Evolutionary conservation across 2,888 invertebrate genomes (phyloP).

Genomic region (Priocnemis perturbator): DNA sequence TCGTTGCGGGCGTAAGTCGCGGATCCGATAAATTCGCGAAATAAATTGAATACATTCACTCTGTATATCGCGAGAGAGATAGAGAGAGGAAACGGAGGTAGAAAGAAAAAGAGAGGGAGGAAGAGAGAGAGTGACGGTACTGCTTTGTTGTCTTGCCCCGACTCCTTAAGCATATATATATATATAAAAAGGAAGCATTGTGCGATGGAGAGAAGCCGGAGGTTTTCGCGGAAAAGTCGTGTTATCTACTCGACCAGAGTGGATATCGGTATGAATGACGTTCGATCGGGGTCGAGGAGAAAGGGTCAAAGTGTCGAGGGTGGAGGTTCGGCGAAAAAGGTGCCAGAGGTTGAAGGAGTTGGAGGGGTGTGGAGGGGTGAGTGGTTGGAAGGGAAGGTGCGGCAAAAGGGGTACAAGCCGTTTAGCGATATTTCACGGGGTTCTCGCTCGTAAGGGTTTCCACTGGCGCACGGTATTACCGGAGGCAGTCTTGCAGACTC

Average conservation of each 20-base stretch:
- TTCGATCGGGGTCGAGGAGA: conserved; percentile 13
- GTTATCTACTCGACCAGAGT: conserved; percentile 24
- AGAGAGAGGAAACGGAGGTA: no score
- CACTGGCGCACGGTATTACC: conserved; percentile 67
- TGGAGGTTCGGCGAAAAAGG: conserved; percentile 17
- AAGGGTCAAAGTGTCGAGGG: conserved; percentile 19
- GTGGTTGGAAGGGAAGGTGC: not conserved
- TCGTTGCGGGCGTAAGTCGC: no score
- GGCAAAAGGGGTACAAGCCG: conserved; percentile 56
- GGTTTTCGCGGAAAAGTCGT: conserved; percentile 4
- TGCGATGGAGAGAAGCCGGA: no score
- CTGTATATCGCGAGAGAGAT: conserved; percentile 20
- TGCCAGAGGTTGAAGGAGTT: not conserved
- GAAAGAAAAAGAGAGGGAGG: conserved; percentile 40
- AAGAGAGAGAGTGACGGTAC: conserved; percentile 37
- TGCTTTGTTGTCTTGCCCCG: conserved; percentile 11
- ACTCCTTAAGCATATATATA: no score
- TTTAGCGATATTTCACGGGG: conserved; percentile 74
- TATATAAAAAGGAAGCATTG: no score
- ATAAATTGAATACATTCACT: no score
- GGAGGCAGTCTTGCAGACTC: conserved; percentile 74
- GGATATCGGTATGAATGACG: conserved; percentile 20
- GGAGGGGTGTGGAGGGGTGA: not conserved
- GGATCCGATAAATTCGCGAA: no score
- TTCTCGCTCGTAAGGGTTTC: conserved; percentile 62